A percentile compares a stretch with the other conserved stretches of the same genome.
These are phyloP conservation scores for Propsilocerus akamusi DNA, from an alignment of 1,140 invertebrate species.

Conservation along the genomic window DNA sequence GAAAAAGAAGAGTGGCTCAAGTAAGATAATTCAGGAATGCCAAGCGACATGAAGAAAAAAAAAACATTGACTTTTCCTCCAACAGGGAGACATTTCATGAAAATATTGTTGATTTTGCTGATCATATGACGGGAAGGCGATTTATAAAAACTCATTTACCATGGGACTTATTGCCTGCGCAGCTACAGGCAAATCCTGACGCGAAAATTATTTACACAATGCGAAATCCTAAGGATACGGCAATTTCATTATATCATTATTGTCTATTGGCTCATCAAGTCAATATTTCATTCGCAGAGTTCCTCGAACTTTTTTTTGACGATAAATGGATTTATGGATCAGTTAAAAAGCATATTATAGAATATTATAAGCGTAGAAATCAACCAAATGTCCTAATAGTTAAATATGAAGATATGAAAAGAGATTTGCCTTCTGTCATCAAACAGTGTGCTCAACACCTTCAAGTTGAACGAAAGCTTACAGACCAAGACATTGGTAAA, in stretches of 20 bases:
- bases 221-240: conserved; percentile 85
- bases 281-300: conserved; percentile 58
- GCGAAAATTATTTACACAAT: conserved; percentile 71
- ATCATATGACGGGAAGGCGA: conserved; percentile 42
- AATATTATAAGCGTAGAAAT: conserved; percentile 50
- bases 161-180: conserved; percentile 44
- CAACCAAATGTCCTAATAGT: conserved; percentile 61
- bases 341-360: conserved; percentile 49
- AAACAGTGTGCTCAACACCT: conserved; percentile 53
- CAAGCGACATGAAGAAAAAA: conserved; percentile 11
- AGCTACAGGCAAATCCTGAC: conserved; percentile 29
- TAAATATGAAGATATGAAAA: conserved; percentile 74
- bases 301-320: conserved; percentile 55
- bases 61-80: not conserved
- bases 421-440: conserved; percentile 40
- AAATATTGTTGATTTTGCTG: conserved; percentile 47
- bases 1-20: conserved; percentile 29
- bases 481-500: conserved; percentile 38
- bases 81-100: conserved; percentile 25
- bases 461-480: conserved; percentile 34
- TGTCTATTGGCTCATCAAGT: conserved; percentile 47
- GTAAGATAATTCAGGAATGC: conserved; percentile 14
- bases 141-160: conserved; percentile 69
- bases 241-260: conserved; percentile 84
- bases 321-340: conserved; percentile 47